These are phyloP conservation scores for Stenoptilia bipunctidactyla DNA, from an alignment of 2,888 invertebrate species.

Conservation along the genomic window DNA sequence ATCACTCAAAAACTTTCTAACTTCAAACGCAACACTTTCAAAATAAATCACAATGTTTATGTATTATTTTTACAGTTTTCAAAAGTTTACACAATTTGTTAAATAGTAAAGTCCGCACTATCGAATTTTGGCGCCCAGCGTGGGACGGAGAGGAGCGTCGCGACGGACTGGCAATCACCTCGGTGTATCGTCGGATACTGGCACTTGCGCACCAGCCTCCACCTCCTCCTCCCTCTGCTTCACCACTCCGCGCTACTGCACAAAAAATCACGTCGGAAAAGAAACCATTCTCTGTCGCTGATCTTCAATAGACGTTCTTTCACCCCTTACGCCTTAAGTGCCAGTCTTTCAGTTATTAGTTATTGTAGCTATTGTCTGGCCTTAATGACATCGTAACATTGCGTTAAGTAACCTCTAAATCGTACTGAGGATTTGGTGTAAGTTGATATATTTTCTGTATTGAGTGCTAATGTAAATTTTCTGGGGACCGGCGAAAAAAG, in stretches of 20 bases:
- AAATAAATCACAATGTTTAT: neutral
- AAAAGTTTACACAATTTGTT: no score
- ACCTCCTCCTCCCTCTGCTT: slow-evolving; percentile 29
- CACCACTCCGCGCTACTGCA: slow-evolving; percentile 24
- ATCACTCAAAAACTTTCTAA: no score
- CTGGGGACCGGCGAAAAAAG: neutral
- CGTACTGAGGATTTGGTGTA: slow-evolving; percentile 23
- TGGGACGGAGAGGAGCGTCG: slow-evolving; percentile 24
- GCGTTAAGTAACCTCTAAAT: slow-evolving; percentile 35
- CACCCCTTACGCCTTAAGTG: slow-evolving; percentile 42
- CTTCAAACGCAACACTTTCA: no score
- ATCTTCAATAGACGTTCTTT: slow-evolving; percentile 45
- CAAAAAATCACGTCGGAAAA: slow-evolving; percentile 41
- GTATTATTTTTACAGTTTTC: no score
- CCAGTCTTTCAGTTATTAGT: slow-evolving; percentile 46
- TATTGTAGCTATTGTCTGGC: slow-evolving; percentile 34
- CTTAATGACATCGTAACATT: slow-evolving; percentile 44
- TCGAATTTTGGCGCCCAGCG: slow-evolving; percentile 44
- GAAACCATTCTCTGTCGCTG: slow-evolving; percentile 57
- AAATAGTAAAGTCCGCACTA: slow-evolving; percentile 9
- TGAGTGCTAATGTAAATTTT: slow-evolving; percentile 39
- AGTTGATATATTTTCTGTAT: slow-evolving; percentile 38
- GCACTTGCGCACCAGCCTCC: slow-evolving; percentile 62
- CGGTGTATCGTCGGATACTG: slow-evolving; percentile 44
- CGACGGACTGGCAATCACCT: slow-evolving; percentile 25